A percentile compares a stretch with the other conserved stretches of the same genome.
These are phyloP conservation scores for Diuraphis noxia DNA, from an alignment of 1,140 invertebrate species.

Conservation along the genomic window DNA sequence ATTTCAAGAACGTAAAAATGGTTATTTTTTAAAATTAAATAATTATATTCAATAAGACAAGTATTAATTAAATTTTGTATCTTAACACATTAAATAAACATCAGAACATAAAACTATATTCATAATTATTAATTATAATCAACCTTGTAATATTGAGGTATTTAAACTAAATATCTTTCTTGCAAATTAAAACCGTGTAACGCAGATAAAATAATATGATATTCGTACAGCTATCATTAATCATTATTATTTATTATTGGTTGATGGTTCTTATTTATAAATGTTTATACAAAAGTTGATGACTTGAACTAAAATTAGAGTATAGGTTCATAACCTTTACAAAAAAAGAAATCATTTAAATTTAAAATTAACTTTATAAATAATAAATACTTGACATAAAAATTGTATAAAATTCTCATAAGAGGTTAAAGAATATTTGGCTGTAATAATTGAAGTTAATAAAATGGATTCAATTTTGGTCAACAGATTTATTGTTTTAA, in stretches of 20 bases:
- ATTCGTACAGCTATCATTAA: neutral
- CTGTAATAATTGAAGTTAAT: neutral
- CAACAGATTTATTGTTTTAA: neutral
- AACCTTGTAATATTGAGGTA: neutral
- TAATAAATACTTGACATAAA: neutral
- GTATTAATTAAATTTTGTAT: neutral
- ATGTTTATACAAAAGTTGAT: neutral
- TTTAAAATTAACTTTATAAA: neutral
- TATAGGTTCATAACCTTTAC: neutral
- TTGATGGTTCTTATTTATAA: neutral
- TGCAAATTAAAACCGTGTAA: neutral
- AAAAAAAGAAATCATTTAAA: neutral
- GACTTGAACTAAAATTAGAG: neutral
- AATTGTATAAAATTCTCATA: neutral
- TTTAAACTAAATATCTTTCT: neutral
- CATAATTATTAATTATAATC: neutral
- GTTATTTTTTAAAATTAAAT: neutral
- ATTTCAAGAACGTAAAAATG: neutral
- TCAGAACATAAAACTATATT: neutral
- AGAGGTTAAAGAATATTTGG: neutral
- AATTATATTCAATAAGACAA: neutral
- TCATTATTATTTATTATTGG: neutral
- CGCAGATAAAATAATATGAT: neutral
- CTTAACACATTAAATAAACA: neutral
- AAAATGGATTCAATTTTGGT: neutral